Evolutionary conservation across 2,113 vertebrate genomes (phyloP).

Genomic region (Axis porcinus): DNA sequence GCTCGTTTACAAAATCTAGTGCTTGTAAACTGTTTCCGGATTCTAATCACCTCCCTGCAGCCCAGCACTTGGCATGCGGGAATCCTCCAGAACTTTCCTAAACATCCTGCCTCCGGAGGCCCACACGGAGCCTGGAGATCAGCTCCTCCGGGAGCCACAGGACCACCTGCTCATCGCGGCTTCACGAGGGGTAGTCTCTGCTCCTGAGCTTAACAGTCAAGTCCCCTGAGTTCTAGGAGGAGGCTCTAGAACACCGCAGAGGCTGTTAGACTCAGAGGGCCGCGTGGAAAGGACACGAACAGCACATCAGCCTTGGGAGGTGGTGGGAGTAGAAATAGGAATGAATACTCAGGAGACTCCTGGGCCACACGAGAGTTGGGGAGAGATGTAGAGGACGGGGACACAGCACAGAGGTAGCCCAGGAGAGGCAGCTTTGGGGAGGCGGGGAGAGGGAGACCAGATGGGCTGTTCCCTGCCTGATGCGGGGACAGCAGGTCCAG

Average conservation of each 20-base stretch:
- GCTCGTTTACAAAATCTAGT: not conserved
- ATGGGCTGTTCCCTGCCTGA: no score
- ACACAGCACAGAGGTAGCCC: not conserved
- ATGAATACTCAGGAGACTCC: not conserved
- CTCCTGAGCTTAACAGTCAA: not conserved
- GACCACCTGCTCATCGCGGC: fast-evolving
- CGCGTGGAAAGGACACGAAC: not conserved
- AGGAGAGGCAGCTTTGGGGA: not conserved
- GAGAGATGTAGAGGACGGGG: not conserved
- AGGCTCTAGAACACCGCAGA: not conserved
- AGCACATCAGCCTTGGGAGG: not conserved
- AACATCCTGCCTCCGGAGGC: not conserved
- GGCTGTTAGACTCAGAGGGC: not conserved
- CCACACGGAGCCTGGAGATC: not conserved
- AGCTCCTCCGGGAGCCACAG: not conserved
- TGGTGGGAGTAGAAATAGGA: fast-evolving
- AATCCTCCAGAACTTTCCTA: not conserved
- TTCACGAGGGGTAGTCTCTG: not conserved
- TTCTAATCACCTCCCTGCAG: not conserved
- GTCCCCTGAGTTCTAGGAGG: not conserved
- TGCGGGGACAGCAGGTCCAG: not conserved
- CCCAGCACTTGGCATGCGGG: not conserved
- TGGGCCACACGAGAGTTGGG: not conserved
- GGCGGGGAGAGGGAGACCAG: fast-evolving
- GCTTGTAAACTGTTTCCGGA: not conserved